Percentiles rank a stretch among this genome's conserved stretches.
Conservation (phyloP, 2,113 vertebrate genomes). For the Corapipo altera region DNA sequence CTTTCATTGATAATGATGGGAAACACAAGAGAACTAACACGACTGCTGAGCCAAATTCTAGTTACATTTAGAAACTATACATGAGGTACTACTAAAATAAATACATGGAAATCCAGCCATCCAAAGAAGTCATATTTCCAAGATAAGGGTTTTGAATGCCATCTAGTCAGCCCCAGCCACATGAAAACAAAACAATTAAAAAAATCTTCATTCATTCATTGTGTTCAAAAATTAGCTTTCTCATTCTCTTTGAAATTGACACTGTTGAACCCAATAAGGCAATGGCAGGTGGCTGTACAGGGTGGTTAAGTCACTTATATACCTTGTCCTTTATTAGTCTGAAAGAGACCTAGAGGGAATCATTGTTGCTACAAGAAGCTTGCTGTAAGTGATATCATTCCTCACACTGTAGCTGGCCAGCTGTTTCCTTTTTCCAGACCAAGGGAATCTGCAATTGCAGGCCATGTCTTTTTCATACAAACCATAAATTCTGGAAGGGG, state of each 20-base stretch:
- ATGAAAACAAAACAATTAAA: not conserved
- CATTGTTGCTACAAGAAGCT: not conserved
- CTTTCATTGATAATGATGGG: constrained; percentile 60
- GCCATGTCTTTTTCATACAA: not conserved
- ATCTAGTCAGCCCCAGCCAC: not conserved
- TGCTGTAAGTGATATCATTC: rapidly evolving
- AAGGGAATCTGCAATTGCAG: not conserved
- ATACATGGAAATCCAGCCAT: not conserved
- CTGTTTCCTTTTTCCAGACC: not conserved
- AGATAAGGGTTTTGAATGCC: not conserved
- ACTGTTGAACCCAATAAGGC: not conserved
- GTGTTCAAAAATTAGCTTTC: not conserved
- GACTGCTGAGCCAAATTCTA: not conserved
- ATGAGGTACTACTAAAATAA: not conserved
- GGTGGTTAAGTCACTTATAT: not conserved
- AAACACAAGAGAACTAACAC: constrained; percentile 39
- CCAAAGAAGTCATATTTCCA: not conserved
- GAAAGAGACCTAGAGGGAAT: not conserved
- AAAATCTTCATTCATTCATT: constrained; percentile 3
- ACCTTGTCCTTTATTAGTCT: rapidly evolving
- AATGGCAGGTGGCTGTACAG: not conserved
- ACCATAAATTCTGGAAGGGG: not conserved
- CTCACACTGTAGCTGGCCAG: not conserved
- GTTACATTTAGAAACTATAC: not conserved
- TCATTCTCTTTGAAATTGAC: not conserved